A percentile compares a stretch with the other conserved stretches of the same genome.
phyloP scores from a whole-genome alignment of 2,888 invertebrate species.

The Polydrusus tereticollis region DNA sequence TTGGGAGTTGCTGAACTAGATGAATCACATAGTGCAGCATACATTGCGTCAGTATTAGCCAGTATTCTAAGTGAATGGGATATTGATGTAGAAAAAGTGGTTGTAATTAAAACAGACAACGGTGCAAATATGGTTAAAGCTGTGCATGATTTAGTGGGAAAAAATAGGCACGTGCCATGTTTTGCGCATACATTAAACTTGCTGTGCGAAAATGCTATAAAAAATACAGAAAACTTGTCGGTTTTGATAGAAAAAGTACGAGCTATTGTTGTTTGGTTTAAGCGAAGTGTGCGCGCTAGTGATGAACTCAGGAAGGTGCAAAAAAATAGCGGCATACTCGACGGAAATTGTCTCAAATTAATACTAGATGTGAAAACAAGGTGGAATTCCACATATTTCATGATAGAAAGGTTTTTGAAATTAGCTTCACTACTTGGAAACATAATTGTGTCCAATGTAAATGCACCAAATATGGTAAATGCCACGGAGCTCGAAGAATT shows the following conservation, averaged over 20 bases:
- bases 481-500: too few relatives aligned
- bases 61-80: too few relatives aligned
- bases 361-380: conserved; percentile 40
- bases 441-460: too few relatives aligned
- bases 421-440: too few relatives aligned
- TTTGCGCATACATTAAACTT: conserved; percentile 51
- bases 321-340: conserved; percentile 11
- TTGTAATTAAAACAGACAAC: conserved; percentile 48
- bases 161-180: conserved; percentile 48
- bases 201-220: conserved; percentile 41
- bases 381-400: conserved; percentile 43
- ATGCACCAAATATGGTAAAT: too few relatives aligned
- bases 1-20: too few relatives aligned
- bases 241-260: conserved; percentile 26
- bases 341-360: conserved; percentile 24
- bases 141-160: conserved; percentile 39
- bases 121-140: conserved; percentile 51
- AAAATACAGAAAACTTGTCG: conserved; percentile 13
- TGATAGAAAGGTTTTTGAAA: conserved; percentile 37
- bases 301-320: conserved; percentile 35
- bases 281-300: conserved; percentile 35
- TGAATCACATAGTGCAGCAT: too few relatives aligned
- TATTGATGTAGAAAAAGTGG: conserved; percentile 6
- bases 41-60: too few relatives aligned
- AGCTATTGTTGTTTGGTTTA: conserved; percentile 32